These are phyloP conservation scores for Aphodius granarius DNA, from an alignment of 2,888 invertebrate genomes.

Conservation along the genomic window DNA sequence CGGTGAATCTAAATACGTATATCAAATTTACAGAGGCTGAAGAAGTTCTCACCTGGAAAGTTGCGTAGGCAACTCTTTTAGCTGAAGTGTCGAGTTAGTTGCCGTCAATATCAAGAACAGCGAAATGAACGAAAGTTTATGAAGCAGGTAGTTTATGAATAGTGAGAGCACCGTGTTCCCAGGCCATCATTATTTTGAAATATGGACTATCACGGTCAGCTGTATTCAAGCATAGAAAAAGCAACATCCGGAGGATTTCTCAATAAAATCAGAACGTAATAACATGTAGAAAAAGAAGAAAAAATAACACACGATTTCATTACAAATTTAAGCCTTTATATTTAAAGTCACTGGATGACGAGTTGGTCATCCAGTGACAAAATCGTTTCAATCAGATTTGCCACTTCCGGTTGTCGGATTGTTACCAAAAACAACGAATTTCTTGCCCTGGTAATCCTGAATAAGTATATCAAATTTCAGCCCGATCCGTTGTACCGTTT, in stretches of 20 bases:
- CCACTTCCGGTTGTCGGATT: too few relatives aligned
- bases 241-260: not conserved
- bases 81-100: not conserved
- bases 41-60: too few relatives aligned
- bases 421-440: too few relatives aligned
- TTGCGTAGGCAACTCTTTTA: too few relatives aligned
- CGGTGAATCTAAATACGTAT: too few relatives aligned
- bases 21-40: too few relatives aligned
- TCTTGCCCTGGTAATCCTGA: too few relatives aligned
- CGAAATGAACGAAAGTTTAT: not conserved
- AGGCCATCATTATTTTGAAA: not conserved
- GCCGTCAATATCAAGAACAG: not conserved
- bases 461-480: too few relatives aligned
- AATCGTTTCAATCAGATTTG: too few relatives aligned
- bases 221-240: not conserved
- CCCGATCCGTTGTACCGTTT: too few relatives aligned
- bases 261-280: not conserved
- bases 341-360: too few relatives aligned
- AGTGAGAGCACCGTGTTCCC: not conserved
- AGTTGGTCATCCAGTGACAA: too few relatives aligned
- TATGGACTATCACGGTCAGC: not conserved
- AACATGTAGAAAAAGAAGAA: not conserved
- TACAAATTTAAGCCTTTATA: not conserved
- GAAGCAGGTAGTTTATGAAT: not conserved
- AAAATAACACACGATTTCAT: not conserved